Base-by-base conservation (phyloP, 2,888 invertebrate genomes). In the Andrena bicolor region DNA sequence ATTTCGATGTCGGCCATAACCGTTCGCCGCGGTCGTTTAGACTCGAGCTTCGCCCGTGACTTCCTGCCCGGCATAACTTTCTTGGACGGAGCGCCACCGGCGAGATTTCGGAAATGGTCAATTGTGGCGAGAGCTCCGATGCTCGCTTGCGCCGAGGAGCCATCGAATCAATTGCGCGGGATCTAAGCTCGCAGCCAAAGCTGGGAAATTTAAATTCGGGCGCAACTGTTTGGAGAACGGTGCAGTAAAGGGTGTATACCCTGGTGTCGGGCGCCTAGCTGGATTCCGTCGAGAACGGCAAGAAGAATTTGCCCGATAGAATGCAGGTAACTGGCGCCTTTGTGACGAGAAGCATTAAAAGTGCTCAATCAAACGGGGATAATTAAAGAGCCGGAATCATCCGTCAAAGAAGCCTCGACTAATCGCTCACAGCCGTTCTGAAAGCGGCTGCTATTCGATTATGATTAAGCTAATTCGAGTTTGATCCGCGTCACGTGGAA, bases 391-490 rank as follows among this genome's bases (percentile, higher is more conserved):
- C 69, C 68, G 72, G 79, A 84, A 83, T 80, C 83, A 82, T 80
- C 85, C 84, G 84, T 80, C 83, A 88, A 87, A 88, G 84, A 72
- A 85, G 64, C 81, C 75, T 80, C 71, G 86, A 74, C 87, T 88
- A 85, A 87, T 87, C 87, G 80, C 81, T 68, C 70, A 66, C 71
- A 56, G 74, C 72, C 74, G 69, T 74, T 76, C 81, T 81, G 79
- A 88, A 85, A 88, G 83, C 86, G 81, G 79, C 84, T 75, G 87
- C 87, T 88, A 90, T 92, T 92, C 88, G 89, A 90, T 90, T 89
- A 92, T 90, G 90, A 92, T 92, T 92, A 91, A 91, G 90, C 91
- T 92, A 91, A 93, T 92, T 91, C 88, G 90, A 92, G 88, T 93
- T 92, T 91, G 90, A 93, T 92, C 90, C 90, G 91, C 90, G 91